Conservation (phyloP, 2,888 invertebrate species). For the Chaitophorus viminalis region DNA sequence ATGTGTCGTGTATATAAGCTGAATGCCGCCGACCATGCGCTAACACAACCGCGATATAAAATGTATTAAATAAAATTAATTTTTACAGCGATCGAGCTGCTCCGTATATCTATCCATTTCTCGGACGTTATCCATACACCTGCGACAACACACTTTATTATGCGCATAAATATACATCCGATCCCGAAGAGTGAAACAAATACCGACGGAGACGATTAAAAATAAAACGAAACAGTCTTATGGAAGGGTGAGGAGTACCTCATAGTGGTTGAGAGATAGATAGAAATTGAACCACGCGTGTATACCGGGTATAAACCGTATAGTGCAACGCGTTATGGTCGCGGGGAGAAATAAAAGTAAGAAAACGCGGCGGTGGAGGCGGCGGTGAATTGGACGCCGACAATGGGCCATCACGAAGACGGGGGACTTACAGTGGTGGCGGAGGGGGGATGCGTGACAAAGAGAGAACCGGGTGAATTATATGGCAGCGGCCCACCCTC, state of each 20-base stretch:
- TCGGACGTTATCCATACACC: neutral
- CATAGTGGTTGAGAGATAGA: neutral
- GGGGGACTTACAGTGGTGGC: slow-evolving; percentile 33
- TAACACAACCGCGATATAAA: neutral
- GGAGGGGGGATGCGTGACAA: slow-evolving; percentile 59
- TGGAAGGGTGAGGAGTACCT: neutral
- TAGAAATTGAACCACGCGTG: neutral
- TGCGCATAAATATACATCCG: neutral
- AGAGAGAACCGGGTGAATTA: slow-evolving; percentile 62
- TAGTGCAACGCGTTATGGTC: slow-evolving; percentile 5
- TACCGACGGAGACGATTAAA: neutral
- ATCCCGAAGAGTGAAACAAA: neutral
- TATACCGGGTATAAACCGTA: neutral
- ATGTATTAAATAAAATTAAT: neutral
- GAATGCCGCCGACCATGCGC: neutral
- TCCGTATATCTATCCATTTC: neutral
- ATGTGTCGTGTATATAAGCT: neutral
- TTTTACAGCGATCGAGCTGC: neutral
- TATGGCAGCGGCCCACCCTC: slow-evolving; percentile 62
- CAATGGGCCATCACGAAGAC: slow-evolving; percentile 61
- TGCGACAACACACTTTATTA: neutral
- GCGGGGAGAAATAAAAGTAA: slow-evolving; percentile 54
- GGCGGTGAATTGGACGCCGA: slow-evolving; percentile 53
- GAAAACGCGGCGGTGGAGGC: slow-evolving; percentile 9
- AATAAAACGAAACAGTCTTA: neutral